Conservation (phyloP, 2,888 invertebrate genomes). For the Chrysotoxum bicinctum region DNA sequence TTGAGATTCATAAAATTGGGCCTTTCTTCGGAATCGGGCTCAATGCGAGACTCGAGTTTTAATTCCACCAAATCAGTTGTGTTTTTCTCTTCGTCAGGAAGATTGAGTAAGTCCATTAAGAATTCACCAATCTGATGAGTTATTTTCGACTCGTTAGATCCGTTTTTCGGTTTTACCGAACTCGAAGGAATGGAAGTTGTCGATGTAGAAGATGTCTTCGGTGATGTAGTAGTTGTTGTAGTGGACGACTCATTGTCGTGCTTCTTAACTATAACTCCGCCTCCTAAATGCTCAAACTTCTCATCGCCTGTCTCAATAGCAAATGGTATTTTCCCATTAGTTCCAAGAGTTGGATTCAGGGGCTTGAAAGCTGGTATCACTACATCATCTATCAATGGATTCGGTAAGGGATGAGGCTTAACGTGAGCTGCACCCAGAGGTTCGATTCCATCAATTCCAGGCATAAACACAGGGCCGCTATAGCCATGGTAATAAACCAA, state of each 20-base stretch:
- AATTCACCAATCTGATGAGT: constrained; percentile 80
- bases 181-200: neutral
- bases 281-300: constrained; percentile 80
- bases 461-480: constrained; percentile 85
- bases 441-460: constrained; percentile 85
- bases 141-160: constrained; percentile 74
- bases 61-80: constrained; percentile 32
- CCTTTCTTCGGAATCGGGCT: constrained; percentile 74
- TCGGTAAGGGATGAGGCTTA: constrained; percentile 86
- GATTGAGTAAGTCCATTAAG: constrained; percentile 79
- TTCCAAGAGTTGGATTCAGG: constrained; percentile 75
- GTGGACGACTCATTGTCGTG: constrained; percentile 74
- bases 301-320: constrained; percentile 77
- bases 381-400: constrained; percentile 82
- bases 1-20: constrained; percentile 81
- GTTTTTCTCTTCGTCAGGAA: constrained; percentile 76
- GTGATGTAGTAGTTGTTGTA: constrained; percentile 31
- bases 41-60: constrained; percentile 74
- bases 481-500: constrained; percentile 85
- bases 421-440: constrained; percentile 85
- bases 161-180: constrained; percentile 32
- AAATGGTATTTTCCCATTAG: constrained; percentile 76
- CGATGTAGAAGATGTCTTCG: constrained; percentile 58
- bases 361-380: constrained; percentile 79
- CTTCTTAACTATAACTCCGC: constrained; percentile 81